Evolutionary conservation across 2,888 invertebrate species (phyloP).

Genomic region (Eupsilia transversa): DNA sequence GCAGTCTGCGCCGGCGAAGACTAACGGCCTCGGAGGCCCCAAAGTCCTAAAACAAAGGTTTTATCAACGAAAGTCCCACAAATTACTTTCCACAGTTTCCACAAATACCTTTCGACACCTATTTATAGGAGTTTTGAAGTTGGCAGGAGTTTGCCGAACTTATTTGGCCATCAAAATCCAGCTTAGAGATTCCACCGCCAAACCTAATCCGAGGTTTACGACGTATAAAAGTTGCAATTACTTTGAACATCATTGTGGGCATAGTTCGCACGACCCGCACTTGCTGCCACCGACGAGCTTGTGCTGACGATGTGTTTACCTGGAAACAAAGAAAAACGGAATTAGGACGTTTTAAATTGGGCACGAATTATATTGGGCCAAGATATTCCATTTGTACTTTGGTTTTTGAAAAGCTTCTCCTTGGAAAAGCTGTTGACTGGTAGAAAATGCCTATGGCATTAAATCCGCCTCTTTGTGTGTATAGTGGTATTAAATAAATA

Average conservation of each 20-base stretch:
- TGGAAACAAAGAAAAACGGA: constrained; percentile 57
- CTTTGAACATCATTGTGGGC: constrained; percentile 49
- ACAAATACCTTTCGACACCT: constrained; percentile 61
- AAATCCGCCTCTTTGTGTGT: neutral
- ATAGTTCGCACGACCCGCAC: constrained; percentile 34
- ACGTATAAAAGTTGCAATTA: constrained; percentile 65
- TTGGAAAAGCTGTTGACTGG: no score
- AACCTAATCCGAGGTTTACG: constrained; percentile 65
- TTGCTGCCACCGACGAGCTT: constrained; percentile 33
- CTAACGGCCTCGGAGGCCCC: constrained; percentile 14
- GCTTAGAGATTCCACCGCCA: constrained; percentile 45
- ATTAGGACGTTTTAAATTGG: constrained; percentile 45
- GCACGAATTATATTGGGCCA: constrained; percentile 6
- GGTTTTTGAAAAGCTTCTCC: neutral
- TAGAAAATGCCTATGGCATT: neutral
- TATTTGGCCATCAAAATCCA: constrained; percentile 54
- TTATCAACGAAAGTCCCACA: constrained; percentile 52
- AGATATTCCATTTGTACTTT: constrained; percentile 13
- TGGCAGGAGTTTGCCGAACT: constrained; percentile 39
- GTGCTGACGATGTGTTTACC: constrained; percentile 51
- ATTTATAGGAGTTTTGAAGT: constrained; percentile 64
- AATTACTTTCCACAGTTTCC: constrained; percentile 52
- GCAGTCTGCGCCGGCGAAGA: constrained; percentile 19
- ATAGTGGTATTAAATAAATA: neutral
- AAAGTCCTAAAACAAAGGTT: constrained; percentile 52